These are phyloP conservation scores for Ctenomys sociabilis DNA, from an alignment of 2,113 vertebrate species.

Conservation along the genomic window DNA sequence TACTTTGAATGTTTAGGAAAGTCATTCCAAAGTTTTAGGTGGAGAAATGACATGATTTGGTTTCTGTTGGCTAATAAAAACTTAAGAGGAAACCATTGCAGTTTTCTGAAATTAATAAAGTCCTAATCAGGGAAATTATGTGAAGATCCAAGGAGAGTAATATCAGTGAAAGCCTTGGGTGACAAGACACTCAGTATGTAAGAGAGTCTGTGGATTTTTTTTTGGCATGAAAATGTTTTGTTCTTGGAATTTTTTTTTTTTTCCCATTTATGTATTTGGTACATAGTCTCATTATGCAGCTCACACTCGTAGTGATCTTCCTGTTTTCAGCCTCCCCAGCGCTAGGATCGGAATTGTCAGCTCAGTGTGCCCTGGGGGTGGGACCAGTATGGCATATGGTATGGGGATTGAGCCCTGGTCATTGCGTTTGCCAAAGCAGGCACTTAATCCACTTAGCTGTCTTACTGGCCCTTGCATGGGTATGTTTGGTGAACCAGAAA, in stretches of 20 bases:
- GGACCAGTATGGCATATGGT: no score
- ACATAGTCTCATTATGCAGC: no score
- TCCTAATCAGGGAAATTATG: background rate
- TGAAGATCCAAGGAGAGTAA: background rate
- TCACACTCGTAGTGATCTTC: no score
- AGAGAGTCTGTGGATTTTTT: background rate
- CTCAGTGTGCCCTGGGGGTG: no score
- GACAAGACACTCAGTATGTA: slow-evolving; percentile 20
- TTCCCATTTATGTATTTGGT: no score
- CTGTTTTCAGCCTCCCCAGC: no score
- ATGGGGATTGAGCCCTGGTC: no score
- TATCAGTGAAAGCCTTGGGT: background rate
- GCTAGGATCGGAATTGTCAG: no score
- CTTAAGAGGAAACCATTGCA: background rate
- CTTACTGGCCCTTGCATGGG: background rate
- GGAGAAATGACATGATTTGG: slow-evolving; percentile 3
- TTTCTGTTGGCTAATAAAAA: slow-evolving; percentile 26
- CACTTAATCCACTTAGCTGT: no score
- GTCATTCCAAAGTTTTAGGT: slow-evolving; percentile 42
- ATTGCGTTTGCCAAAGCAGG: no score
- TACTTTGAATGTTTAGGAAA: slow-evolving; percentile 48
- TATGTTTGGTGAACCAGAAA: slow-evolving; percentile 31
- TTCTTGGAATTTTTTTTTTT: no score
- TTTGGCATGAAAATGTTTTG: no score
- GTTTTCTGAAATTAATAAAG: background rate